Percentiles rank a stretch among this genome's conserved stretches.
Evolutionary conservation across 1,140 invertebrate species (phyloP).

Genomic region (Frieseomelitta varia): DNA sequence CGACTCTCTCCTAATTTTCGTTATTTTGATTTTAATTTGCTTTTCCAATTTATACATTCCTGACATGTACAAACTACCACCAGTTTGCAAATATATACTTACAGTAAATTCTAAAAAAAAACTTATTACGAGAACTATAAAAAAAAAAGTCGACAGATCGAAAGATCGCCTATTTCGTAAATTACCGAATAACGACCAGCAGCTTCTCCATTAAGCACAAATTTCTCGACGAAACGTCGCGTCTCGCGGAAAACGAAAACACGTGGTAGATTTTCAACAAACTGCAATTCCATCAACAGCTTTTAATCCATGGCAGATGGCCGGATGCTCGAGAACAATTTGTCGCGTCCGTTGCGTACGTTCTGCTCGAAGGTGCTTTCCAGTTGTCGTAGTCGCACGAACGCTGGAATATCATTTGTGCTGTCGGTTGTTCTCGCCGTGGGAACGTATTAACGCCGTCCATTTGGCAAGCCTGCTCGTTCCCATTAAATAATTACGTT

Average conservation of each 20-base stretch:
- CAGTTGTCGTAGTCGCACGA: background rate
- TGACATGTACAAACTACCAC: too few species aligned
- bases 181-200: too few species aligned
- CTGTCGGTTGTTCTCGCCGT: background rate
- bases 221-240: background rate
- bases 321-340: conserved; percentile 2
- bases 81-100: too few species aligned
- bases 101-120: too few species aligned
- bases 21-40: too few species aligned
- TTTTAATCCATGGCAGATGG: background rate
- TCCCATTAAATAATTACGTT: conserved; percentile 9
- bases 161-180: too few species aligned
- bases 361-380: background rate
- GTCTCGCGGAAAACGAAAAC: background rate
- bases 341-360: background rate
- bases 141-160: too few species aligned
- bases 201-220: background rate
- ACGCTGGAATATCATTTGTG: conserved; percentile 11
- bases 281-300: background rate
- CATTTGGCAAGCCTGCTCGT: background rate
- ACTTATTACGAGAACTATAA: too few species aligned
- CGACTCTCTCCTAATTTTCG: too few species aligned
- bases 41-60: too few species aligned
- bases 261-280: background rate
- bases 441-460: background rate